Evolutionary conservation across 2,113 vertebrate species (phyloP).

Genomic region (Girardinichthys multiradiatus): DNA sequence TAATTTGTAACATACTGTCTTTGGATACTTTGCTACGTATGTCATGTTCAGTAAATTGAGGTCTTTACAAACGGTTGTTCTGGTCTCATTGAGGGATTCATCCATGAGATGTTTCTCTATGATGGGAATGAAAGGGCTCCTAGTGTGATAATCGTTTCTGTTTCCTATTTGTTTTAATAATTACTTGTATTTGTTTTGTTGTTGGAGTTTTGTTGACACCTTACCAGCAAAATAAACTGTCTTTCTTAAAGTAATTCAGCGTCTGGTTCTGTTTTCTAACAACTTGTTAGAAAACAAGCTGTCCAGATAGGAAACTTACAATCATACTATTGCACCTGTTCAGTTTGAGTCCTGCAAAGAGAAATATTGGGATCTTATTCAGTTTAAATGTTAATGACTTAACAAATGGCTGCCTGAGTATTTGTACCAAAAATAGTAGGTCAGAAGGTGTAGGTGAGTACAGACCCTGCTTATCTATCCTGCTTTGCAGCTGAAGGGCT

Average conservation of each 20-base stretch:
- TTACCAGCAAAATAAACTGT: slow-evolving; percentile 67
- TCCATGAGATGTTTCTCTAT: slow-evolving; percentile 37
- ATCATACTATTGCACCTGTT: too few relatives aligned
- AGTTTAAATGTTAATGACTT: too few relatives aligned
- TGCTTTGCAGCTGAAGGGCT: too few relatives aligned
- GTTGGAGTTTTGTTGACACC: slow-evolving; percentile 44
- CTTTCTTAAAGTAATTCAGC: slow-evolving; percentile 2
- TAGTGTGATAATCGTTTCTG: slow-evolving; percentile 20
- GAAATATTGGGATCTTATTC: too few relatives aligned
- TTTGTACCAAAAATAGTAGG: too few relatives aligned
- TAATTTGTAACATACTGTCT: slow-evolving; percentile 33
- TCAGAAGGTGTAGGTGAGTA: too few relatives aligned
- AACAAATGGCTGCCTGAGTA: too few relatives aligned
- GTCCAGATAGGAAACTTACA: too few relatives aligned
- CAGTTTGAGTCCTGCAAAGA: too few relatives aligned
- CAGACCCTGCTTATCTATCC: too few relatives aligned
- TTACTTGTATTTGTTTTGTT: slow-evolving; percentile 20
- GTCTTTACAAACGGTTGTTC: slow-evolving; percentile 29
- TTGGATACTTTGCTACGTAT: neutral
- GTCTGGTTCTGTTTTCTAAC: neutral
- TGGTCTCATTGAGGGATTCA: slow-evolving; percentile 1
- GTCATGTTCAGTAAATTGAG: slow-evolving; percentile 18
- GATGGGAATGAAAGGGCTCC: slow-evolving; percentile 61
- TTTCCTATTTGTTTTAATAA: slow-evolving; percentile 36
- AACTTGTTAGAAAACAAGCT: too few relatives aligned